Evolutionary conservation across 2,888 invertebrate genomes (phyloP).

Genomic region (Eremobia ochroleuca): DNA sequence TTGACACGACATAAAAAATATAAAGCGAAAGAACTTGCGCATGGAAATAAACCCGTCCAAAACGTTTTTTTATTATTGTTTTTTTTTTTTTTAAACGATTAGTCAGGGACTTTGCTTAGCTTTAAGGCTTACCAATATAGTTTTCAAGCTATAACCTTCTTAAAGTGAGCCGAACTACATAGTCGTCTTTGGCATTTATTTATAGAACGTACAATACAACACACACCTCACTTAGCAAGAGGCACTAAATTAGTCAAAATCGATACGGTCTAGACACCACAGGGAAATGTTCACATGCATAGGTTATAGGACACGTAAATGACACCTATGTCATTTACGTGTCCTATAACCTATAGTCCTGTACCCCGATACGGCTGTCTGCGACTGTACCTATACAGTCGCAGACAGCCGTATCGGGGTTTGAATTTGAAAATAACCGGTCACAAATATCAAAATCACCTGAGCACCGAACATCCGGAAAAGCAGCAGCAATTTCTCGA

Average conservation of each 20-base stretch:
- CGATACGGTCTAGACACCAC: constrained; percentile 55
- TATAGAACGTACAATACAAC: constrained; percentile 1
- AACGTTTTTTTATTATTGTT: constrained; percentile 15
- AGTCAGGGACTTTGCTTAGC: not conserved
- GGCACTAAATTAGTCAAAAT: constrained; percentile 57
- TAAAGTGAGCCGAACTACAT: constrained; percentile 2
- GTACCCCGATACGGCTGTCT: no score
- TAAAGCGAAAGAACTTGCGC: constrained; percentile 35
- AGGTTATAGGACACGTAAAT: not conserved
- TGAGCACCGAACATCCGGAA: constrained; percentile 6
- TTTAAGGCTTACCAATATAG: not conserved
- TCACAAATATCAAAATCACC: constrained; percentile 1
- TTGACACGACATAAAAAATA: constrained; percentile 59
- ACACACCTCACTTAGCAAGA: constrained; percentile 3
- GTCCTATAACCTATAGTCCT: no score
- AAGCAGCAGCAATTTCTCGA: constrained; percentile 1
- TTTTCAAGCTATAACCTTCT: constrained; percentile 4
- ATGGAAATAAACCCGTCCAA: constrained; percentile 50
- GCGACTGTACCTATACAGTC: no score
- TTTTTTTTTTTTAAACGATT: constrained; percentile 16
- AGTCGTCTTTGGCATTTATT: constrained; percentile 20
- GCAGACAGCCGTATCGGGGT: not conserved
- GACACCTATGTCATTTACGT: no score
- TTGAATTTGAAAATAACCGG: not conserved
- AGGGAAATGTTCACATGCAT: constrained; percentile 30